Evolutionary conservation across 2,113 vertebrate genomes (phyloP).

Genomic region (Colius striatus): DNA sequence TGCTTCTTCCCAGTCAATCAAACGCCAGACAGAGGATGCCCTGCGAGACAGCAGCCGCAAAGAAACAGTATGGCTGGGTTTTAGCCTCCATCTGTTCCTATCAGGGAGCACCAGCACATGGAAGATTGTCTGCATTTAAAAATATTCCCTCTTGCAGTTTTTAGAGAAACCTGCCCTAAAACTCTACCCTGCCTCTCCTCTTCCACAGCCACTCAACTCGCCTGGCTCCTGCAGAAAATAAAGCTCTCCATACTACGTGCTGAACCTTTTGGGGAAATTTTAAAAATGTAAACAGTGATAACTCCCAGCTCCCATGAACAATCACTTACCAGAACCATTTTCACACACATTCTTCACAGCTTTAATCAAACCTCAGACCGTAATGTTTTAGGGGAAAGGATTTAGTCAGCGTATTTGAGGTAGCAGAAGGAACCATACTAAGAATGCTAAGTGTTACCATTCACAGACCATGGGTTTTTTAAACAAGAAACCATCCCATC

Average conservation of each 20-base stretch:
- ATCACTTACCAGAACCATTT: constrained; percentile 39
- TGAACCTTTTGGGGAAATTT: neutral
- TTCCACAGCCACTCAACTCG: neutral
- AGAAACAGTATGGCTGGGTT: neutral
- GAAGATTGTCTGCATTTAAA: neutral
- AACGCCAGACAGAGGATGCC: neutral
- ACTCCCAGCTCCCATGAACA: constrained; percentile 52
- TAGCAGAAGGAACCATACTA: neutral
- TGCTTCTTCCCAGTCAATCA: constrained; percentile 32
- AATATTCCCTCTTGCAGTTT: neutral
- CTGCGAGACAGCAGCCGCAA: neutral
- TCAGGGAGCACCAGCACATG: rapidly evolving
- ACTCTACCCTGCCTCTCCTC: neutral
- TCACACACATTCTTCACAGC: constrained; percentile 51
- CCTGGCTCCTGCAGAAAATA: neutral
- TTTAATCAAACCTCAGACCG: constrained; percentile 30
- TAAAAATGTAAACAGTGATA: constrained; percentile 23
- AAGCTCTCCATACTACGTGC: neutral
- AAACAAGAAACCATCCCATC: neutral
- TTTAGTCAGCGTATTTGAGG: neutral
- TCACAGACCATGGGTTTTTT: neutral
- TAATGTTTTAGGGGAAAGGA: constrained; percentile 18
- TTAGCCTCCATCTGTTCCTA: neutral
- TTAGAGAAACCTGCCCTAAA: neutral
- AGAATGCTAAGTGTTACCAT: neutral